Evolutionary conservation across 1,140 invertebrate species (phyloP), one percentile per base, ranked within the genome.

Genomic region (Riptortus pedestris): DNA sequence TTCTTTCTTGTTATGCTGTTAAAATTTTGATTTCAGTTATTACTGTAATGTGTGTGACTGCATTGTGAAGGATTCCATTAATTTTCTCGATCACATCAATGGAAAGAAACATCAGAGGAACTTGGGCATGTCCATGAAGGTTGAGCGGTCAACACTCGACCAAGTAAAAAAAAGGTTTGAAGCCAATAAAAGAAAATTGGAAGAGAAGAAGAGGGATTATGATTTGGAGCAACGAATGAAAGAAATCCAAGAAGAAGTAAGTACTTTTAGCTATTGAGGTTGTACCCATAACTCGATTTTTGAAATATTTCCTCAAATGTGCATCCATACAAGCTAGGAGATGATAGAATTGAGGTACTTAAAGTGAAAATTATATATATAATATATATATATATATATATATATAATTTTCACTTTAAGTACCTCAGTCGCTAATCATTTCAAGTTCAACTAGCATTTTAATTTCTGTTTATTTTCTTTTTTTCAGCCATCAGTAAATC

Each of bases 11-110:
- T n/a, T n/a, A n/a, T n/a, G n/a, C n/a, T n/a, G n/a, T n/a, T n/a
- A n/a, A n/a, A 59, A 18, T 51, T 58, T 58, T 14, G 60, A 63
- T 68, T 66, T 18, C 65, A 78, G 77, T 7, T 99, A 98, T 74
- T 98, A 98, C 73, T 99, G 96, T 76, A 98, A 99, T 87, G 95
- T 98, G 0, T 99, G 96, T 74, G 96, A 99, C 74, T 99, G 96
- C 80, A 93, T 98, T 67, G 95, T 99, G 1, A 99, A 99, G 78
- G 96, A 99, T 78, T 98, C 96, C 0, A 98, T 99, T 57, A 99
- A 99, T 74, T 99, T 98, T 72, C 77, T 99, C 67, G 96, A 99
- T 73, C 96, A 99, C 73, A 98, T 99, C 69, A 99, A 99, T 88
- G 96, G 96, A 68, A 63, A 64, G 27, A 65, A 66, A 63, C 59